Base-by-base conservation (phyloP, 1,140 invertebrate species). In the Melitaea cinxia region DNA sequence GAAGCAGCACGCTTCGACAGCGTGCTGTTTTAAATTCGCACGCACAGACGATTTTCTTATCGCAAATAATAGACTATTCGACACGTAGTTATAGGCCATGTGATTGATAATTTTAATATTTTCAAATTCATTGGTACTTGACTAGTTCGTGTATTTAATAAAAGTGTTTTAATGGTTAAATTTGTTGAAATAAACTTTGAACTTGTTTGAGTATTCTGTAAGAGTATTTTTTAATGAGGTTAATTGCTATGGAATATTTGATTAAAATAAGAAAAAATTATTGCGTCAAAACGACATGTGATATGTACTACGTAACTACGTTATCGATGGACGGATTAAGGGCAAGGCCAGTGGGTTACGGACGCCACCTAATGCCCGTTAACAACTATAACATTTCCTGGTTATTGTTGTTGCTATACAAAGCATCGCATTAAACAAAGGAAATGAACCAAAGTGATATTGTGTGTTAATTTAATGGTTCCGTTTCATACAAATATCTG, bases 261-360 rank as follows among this genome's bases (percentile, higher is more conserved):
- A 33, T 33, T 6, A 33, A 33, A 33, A 33, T 33, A 42, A 17
- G 37, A 17, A 42, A 42, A 42, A 42, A n/a, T 42, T 4, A 17
- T 17, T 4, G 1, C 14, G n/a, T 42, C 14, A 42, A 17, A 42
- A 17, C 15, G 37, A 42, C 37, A 42, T 15, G 37, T 15, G 5
- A 52, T 52, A 52, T n/a, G n/a, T n/a, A n/a, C n/a, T n/a, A n/a
- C n/a, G n/a, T n/a, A n/a, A n/a, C 49, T 42, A 14, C 4, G 14
- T 28, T 47, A 47, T 47, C 42, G 42, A 47, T 19, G 50, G n/a
- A 60, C 33, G 72, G 75, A 86, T 84, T 84, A 83, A 80, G 80
- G 77, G 72, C 83, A 85, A 85, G 81, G 83, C 65, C 73, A 79
- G 39, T 70, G 67, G 81, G 81, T 85, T 82, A 83, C 73, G 77